A percentile compares a stretch with the other conserved stretches of the same genome.
phyloP scores from a whole-genome alignment of 30 jellyfish, hydroid and myxozoan genomes.

The Aurelia aurita complex sp. Pacific region DNA sequence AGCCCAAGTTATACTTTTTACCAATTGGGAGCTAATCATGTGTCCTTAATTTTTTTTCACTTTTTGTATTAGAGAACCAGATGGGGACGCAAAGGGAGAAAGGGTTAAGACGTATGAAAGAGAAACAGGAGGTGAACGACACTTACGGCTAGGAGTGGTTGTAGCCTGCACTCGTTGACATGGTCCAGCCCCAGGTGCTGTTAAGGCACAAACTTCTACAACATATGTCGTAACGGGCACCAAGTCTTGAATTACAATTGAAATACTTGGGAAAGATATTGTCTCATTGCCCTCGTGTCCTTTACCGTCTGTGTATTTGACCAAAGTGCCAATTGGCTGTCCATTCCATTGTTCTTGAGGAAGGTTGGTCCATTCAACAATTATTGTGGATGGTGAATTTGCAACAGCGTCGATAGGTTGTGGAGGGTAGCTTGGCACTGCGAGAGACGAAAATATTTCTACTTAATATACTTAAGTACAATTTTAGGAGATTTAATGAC shows the following conservation, averaged over 20 bases:
- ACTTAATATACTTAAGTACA: too few species aligned
- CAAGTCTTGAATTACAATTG: conserved; percentile 22
- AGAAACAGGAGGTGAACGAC: neutral
- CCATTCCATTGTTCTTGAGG: conserved; percentile 61
- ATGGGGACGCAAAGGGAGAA: too few species aligned
- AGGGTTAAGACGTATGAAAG: too few species aligned
- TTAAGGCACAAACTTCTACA: conserved; percentile 63
- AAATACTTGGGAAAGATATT: conserved; percentile 9
- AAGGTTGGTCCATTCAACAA: conserved; percentile 54
- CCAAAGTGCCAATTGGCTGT: conserved; percentile 50
- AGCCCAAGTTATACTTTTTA: too few species aligned
- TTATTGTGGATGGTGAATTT: conserved; percentile 42
- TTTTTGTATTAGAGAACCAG: too few species aligned
- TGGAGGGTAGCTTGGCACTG: conserved; percentile 86
- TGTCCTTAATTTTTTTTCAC: too few species aligned
- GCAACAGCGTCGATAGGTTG: conserved; percentile 25
- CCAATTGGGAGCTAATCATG: too few species aligned
- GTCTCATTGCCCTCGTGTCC: conserved; percentile 19
- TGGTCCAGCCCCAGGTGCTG: conserved; percentile 77
- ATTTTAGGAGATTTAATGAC: too few species aligned
- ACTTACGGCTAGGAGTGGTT: conserved; percentile 67
- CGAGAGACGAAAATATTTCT: neutral
- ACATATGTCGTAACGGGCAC: conserved; percentile 62
- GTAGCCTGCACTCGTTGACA: conserved; percentile 70
- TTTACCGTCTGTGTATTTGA: conserved; percentile 19